A percentile compares a stretch with the other conserved stretches of the same genome.
Evolutionary conservation across 2,888 invertebrate genomes (phyloP).

Genomic region (Mimas tiliae): DNA sequence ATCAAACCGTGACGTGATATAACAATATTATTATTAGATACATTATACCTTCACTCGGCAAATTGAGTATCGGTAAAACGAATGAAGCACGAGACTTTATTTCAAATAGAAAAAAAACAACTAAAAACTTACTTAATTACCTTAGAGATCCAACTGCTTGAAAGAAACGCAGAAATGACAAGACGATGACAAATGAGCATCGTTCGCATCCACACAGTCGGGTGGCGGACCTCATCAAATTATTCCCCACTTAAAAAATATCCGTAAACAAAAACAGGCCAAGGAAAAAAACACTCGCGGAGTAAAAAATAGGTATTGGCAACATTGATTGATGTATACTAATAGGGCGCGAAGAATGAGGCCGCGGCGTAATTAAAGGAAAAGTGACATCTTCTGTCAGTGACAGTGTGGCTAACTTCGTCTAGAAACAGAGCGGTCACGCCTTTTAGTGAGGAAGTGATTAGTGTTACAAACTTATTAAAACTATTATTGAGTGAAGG

Average conservation of each 20-base stretch:
- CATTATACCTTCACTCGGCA: constrained; percentile 26
- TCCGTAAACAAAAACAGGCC: constrained; percentile 81
- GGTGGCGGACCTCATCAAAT: constrained; percentile 85
- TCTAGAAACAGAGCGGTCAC: constrained; percentile 81
- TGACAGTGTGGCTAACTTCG: constrained; percentile 66
- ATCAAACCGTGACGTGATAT: constrained; percentile 9
- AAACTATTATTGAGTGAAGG: constrained; percentile 82
- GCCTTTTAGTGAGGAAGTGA: constrained; percentile 80
- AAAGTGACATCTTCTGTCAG: constrained; percentile 84
- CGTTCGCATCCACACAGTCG: constrained; percentile 79
- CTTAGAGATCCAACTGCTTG: constrained; percentile 79
- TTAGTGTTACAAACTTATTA: constrained; percentile 81
- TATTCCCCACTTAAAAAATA: constrained; percentile 84
- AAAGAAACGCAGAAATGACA: constrained; percentile 85
- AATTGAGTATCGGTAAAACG: constrained; percentile 49
- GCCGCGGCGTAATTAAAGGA: constrained; percentile 80
- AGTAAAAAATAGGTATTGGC: constrained; percentile 84
- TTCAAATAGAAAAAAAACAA: constrained; percentile 59
- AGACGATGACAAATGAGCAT: constrained; percentile 85
- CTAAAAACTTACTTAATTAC: constrained; percentile 82
- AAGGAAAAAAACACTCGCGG: constrained; percentile 75
- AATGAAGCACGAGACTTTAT: constrained; percentile 52
- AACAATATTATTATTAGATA: constrained; percentile 12
- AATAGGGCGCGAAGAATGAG: constrained; percentile 85
- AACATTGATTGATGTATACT: constrained; percentile 85